These are phyloP conservation scores for Colletes gigas DNA, from an alignment of 1,140 invertebrate species.

Conservation along the genomic window DNA sequence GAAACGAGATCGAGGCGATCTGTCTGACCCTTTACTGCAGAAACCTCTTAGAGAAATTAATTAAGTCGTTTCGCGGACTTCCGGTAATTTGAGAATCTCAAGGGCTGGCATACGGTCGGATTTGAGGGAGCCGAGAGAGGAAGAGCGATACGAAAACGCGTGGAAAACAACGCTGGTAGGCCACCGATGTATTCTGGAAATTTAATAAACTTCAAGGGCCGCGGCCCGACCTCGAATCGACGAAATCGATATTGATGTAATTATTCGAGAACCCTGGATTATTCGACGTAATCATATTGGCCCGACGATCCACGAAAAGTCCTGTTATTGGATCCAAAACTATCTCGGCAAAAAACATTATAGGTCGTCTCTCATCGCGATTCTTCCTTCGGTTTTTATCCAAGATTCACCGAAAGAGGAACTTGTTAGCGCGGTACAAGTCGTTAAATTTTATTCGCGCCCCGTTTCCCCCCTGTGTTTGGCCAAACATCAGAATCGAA, in stretches of 20 bases:
- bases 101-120: too few species aligned
- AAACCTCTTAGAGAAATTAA: slow-evolving; percentile 16
- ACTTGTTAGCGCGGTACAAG: not conserved
- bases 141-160: not conserved
- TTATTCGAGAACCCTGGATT: slow-evolving; percentile 21
- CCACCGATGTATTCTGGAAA: not conserved
- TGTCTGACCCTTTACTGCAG: not conserved
- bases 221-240: not conserved
- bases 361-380: not conserved
- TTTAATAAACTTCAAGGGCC: slow-evolving; percentile 37
- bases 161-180: not conserved
- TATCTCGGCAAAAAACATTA: not conserved
- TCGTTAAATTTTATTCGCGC: not conserved
- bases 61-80: not conserved
- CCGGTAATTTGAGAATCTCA: not conserved
- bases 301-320: not conserved
- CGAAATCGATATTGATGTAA: slow-evolving; percentile 38
- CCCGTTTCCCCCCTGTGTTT: not conserved
- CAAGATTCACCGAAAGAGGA: not conserved
- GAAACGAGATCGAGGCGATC: not conserved
- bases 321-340: not conserved
- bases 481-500: not conserved
- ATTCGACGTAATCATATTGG: slow-evolving; percentile 31
- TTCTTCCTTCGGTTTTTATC: too few species aligned
- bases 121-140: not conserved